Evolutionary conservation across 1,140 invertebrate species (phyloP).

Genomic region (Drosophila asahinai): DNA sequence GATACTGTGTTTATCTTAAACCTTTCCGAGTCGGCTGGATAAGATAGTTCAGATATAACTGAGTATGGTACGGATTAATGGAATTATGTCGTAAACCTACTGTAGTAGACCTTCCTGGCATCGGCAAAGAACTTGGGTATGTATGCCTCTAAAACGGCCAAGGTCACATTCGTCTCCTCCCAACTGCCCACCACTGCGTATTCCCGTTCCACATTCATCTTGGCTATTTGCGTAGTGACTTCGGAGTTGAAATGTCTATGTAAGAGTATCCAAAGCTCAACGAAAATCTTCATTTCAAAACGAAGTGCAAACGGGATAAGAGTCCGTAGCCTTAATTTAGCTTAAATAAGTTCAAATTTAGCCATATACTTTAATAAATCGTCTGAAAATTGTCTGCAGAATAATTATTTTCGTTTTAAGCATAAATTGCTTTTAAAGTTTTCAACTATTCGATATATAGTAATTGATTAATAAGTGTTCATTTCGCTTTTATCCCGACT

Average conservation of each 20-base stretch:
- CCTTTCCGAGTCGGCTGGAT: slow-evolving; percentile 86
- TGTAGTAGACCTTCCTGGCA: slow-evolving; percentile 86
- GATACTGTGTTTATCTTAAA: slow-evolving; percentile 87
- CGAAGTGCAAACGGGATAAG: slow-evolving; percentile 15
- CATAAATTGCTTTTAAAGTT: too few species aligned
- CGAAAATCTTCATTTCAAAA: not conserved
- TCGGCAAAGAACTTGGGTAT: slow-evolving; percentile 93
- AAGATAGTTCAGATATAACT: slow-evolving; percentile 86
- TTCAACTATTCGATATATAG: too few species aligned
- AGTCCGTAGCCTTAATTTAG: too few species aligned
- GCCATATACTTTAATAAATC: too few species aligned
- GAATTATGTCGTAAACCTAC: slow-evolving; percentile 50
- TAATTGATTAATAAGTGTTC: not conserved
- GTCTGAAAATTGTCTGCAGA: too few species aligned
- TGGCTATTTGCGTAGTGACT: slow-evolving; percentile 92
- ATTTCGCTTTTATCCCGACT: too few species aligned
- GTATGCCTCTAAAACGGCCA: slow-evolving; percentile 93
- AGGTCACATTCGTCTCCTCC: slow-evolving; percentile 93
- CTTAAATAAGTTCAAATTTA: too few species aligned
- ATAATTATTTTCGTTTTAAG: too few species aligned
- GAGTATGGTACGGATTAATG: not conserved
- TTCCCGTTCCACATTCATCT: slow-evolving; percentile 92
- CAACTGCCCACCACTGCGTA: slow-evolving; percentile 95
- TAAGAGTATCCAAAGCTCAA: not conserved
- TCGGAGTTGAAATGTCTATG: slow-evolving; percentile 92